Evolutionary conservation across 2,797 vertebrate species (phyloP), one percentile per base, ranked within the genome.

Genomic region (Astyanax mexicanus): DNA sequence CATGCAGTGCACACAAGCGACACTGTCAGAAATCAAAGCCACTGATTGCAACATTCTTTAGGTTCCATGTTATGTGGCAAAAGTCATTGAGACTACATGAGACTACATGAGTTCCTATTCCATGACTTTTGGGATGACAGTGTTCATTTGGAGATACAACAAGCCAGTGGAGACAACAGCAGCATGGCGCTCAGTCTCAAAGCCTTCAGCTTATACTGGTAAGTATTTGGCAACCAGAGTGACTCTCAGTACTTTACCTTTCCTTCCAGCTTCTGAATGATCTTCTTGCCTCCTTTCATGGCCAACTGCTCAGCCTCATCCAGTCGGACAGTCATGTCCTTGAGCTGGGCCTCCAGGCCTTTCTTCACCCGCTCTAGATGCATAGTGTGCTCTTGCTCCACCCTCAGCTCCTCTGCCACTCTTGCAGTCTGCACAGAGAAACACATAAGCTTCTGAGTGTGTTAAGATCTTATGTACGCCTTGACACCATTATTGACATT

Each of bases 231-330:
- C 23, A 47, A 1, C 27, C 25, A 67, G 19, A 6, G 13, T 13
- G n/a, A 29, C 11, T 65, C 10, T 52, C 52, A 7, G 23, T 32
- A 15, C 8, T 64, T 71, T 75, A 95, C 94, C 93, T 90, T 93
- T 15, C 84, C 89, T 84, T 95, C 94, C 81, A 95, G 78, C 80
- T 95, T 95, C 90, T 95, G 94, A 69, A 94, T 93, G 80, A 92
- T 87, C 86, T 95, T 95, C 85, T 94, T 95, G 40, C 94, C 94
- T 67, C 94, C 94, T 75, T 94, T 95, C 71, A 95, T 84, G 35
- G 89, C 91, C 81, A 91, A 88, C 87, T 94, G 93, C 80, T 95
- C 94, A 0, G 93, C 93, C 84, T 95, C 93, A 0, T 95, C 94
- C 86, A 95, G 84, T 71, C 90, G 77, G 60, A 78, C 10, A 66